phyloP scores from a whole-genome alignment of 2,113 vertebrate species.

The Parotia lawesii region DNA sequence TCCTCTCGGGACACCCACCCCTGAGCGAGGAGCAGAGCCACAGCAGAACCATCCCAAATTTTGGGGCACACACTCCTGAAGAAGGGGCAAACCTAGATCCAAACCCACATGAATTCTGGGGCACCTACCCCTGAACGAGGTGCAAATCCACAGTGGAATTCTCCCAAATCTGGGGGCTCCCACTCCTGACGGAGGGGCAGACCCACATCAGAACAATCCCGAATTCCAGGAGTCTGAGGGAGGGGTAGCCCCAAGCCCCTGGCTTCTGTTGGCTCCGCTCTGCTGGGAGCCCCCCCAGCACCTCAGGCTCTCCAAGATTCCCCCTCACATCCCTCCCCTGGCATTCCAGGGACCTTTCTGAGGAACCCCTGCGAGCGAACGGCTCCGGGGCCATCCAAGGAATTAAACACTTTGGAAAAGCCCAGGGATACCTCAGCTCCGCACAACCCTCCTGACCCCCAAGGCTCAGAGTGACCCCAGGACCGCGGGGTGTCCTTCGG shows the following conservation, averaged over 20 bases:
- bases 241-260: neutral
- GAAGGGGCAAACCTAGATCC: neutral
- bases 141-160: neutral
- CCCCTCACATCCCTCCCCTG: neutral
- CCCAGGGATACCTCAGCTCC: rapidly evolving
- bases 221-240: neutral
- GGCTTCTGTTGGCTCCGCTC: neutral
- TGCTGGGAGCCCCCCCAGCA: neutral
- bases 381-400: neutral
- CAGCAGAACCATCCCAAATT: neutral
- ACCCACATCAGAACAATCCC: neutral
- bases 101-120: neutral
- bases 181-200: neutral
- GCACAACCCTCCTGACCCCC: rapidly evolving
- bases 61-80: neutral
- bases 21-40: neutral
- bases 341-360: neutral
- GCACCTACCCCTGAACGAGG: rapidly evolving
- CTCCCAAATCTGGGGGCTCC: neutral
- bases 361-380: rapidly evolving
- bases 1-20: rapidly evolving
- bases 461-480: neutral
- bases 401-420: rapidly evolving
- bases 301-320: neutral
- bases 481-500: neutral